Evolutionary conservation across 1,140 invertebrate species (phyloP).

Genomic region (Bombyx mori): DNA sequence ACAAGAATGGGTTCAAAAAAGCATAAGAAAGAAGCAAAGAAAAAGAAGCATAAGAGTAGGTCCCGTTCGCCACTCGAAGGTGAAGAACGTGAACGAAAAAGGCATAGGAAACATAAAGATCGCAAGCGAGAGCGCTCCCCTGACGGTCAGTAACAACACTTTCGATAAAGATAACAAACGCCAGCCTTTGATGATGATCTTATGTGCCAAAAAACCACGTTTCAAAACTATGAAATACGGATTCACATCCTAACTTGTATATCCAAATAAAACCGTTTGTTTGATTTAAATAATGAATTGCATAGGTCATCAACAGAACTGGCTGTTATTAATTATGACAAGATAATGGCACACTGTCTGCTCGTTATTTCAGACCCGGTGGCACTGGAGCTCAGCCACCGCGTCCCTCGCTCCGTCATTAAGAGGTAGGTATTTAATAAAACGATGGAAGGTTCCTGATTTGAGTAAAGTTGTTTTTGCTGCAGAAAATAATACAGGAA

Average conservation of each 20-base stretch:
- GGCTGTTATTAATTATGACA: conserved; percentile 40
- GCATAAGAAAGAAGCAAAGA: conserved; percentile 65
- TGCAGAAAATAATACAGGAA: too few relatives aligned
- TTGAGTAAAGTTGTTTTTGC: too few relatives aligned
- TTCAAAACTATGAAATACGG: background rate
- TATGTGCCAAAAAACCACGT: background rate
- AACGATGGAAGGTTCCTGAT: background rate
- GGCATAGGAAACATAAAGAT: conserved; percentile 60
- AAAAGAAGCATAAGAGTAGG: conserved; percentile 62
- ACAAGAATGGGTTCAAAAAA: conserved; percentile 56
- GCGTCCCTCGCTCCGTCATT: conserved; percentile 34
- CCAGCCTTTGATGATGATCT: conserved; percentile 33
- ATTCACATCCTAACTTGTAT: background rate
- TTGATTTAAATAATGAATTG: conserved; percentile 1
- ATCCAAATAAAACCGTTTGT: too few relatives aligned
- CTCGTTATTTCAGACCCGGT: conserved; percentile 65
- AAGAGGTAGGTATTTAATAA: conserved; percentile 48
- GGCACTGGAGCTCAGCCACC: conserved; percentile 50
- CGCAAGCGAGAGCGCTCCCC: conserved; percentile 60
- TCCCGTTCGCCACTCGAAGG: conserved; percentile 51
- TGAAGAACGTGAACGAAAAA: conserved; percentile 52
- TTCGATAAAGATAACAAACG: conserved; percentile 21
- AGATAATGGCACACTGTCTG: conserved; percentile 67
- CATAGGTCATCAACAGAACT: conserved; percentile 29
- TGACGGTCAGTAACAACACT: conserved; percentile 48